Conservation (phyloP, 1,140 invertebrate species). For the Neodiprion pinetum region DNA sequence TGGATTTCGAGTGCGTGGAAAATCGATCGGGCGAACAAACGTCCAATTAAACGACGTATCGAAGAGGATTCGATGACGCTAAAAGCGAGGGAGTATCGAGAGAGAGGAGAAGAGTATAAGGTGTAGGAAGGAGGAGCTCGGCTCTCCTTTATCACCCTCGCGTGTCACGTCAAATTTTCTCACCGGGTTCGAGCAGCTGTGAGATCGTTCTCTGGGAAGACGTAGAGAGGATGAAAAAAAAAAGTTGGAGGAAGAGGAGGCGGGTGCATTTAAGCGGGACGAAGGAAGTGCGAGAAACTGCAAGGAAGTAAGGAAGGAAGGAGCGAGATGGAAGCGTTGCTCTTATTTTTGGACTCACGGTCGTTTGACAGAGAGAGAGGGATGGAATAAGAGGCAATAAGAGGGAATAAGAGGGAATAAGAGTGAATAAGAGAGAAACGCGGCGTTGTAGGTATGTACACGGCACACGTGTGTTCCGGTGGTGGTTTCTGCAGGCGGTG, state of each 20-base stretch:
- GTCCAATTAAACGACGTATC: too few species aligned
- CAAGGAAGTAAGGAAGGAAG: constrained; percentile 11
- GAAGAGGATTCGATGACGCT: too few species aligned
- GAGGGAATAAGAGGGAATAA: constrained; percentile 6
- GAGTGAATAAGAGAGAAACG: constrained; percentile 2
- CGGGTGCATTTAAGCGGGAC: too few species aligned
- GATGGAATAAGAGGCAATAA: constrained; percentile 27
- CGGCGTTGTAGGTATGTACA: constrained; percentile 10
- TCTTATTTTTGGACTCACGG: constrained; percentile 34
- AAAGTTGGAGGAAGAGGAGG: not conserved
- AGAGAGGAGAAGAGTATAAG: too few species aligned
- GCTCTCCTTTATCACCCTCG: constrained; percentile 1
- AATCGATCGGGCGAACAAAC: too few species aligned
- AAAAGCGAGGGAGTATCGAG: too few species aligned
- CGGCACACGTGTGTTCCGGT: constrained; percentile 28
- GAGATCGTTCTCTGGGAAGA: constrained; percentile 29
- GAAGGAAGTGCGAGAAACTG: not conserved
- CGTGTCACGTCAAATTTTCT: constrained; percentile 2
- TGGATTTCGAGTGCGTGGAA: too few species aligned
- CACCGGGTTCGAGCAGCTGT: constrained; percentile 3
- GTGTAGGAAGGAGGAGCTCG: not conserved
- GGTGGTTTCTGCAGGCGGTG: constrained; percentile 21
- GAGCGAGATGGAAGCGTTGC: constrained; percentile 22
- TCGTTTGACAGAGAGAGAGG: constrained; percentile 26
- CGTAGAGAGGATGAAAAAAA: constrained; percentile 9